Evolutionary conservation across 2,797 vertebrate genomes (phyloP), one percentile per base, ranked within the genome.

Genomic region (Phylloscopus collybita): DNA sequence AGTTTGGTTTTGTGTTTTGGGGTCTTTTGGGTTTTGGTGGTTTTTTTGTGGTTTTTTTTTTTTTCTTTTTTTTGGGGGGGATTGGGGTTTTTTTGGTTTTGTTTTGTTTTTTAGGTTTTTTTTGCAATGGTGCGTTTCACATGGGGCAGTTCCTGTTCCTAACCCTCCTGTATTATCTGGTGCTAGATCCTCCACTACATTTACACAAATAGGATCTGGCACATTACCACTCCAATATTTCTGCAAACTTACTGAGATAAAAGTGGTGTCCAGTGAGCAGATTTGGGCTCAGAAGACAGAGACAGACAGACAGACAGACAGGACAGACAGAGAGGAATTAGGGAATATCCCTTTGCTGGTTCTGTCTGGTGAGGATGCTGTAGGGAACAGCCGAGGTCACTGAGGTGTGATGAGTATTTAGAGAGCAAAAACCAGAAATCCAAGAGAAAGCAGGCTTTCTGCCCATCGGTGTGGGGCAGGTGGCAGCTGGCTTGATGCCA

Each of bases 151-250:
- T 69, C 51, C 38, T 65, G 17, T 17, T 82, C 14, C 69, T 17
- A 45, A 16, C 13, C 6, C 10, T 69, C 26, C 36, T 42, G 3
- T 3, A 2, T n/a, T 30, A 19, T 13, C 62, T 62, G 11, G 5
- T 36, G 65, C 40, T 19, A 0, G 10, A 5, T 11, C 51, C 13
- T 61, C 12, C 27, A 16, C 38, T 38, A 2, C 15, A 47, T 42
- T 49, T 65, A 51, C 25, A 71, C 8, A 5, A 2, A 6, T 0
- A 27, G 5, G 15, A 51, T 45, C 12, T 7, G 27, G 30, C 47
- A 67, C 20, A 20, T 29, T 11, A 29, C 9, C 13, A 38, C 42
- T 44, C 9, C 1, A 84, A 26, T 40, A 17, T 14, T 70, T 87
- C 36, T 66, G 5, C 47, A 62, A 49, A 42, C 3, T 22, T 21